Evolutionary conservation across 1,140 invertebrate genomes (phyloP), one percentile per base, ranked within the genome.

Genomic region (Cotesia glomerata): DNA sequence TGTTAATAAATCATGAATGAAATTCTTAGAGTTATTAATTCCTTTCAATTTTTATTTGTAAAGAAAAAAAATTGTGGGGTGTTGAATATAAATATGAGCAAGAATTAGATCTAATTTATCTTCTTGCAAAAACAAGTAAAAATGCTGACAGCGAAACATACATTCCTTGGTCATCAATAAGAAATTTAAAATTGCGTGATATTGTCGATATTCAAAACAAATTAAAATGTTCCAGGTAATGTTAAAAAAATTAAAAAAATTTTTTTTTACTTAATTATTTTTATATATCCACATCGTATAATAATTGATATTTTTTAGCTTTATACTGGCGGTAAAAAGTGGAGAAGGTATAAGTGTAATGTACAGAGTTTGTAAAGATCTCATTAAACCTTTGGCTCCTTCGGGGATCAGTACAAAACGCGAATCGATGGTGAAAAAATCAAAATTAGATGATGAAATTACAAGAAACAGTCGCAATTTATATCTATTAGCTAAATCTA

Each of bases 331-430:
- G 16, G 26, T 65, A 5, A 66, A 59, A 26, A 56, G 52, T 45
- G 70, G 36, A 11, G 62, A 72, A 39, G 14, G 45, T 9, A 16
- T 26, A 18, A 72, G 52, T 58, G 56, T 65, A 11, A 49, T 65
- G 36, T 72, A 62, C 36, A 56, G 69, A 59, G 73, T 77, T 76
- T 71, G 76, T 51, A 71, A 72, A 75, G 69, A 69, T 62, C 59
- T 64, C 5, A 49, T 7, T 13, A 69, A 65, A 18, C 67, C 64
- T 13, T 14, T 13, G 11, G 45, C 26, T 36, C 26, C 39, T 9
- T 26, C 32, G n/a, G 34, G 54, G 8, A n/a, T 18, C 58, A 32
- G 9, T 0, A 7, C 36, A 72, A 70, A 68, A 70, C 32, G 36
- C 2, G 45, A 75, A 52, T 54, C 61, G 9, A 36, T 56, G 18